Base-by-base conservation (phyloP, 2,797 vertebrate species). In the Sebastes baramenuke region DNA sequence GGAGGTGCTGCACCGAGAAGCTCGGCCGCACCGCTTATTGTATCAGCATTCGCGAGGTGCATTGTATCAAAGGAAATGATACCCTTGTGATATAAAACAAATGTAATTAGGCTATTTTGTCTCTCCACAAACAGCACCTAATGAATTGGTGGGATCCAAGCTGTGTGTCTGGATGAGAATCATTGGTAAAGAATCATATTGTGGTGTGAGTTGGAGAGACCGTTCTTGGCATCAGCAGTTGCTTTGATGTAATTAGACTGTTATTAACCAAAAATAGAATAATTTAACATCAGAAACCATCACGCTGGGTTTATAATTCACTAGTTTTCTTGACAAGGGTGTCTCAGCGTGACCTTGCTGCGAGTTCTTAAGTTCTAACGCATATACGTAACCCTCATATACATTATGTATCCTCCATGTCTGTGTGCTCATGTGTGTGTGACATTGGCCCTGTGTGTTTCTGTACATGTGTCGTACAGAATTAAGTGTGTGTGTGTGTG, bases 401-500 rank as follows among this genome's bases (percentile, higher is more conserved):
- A n/a, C 2, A 6, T 30, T 29, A 8, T 36, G n/a, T 24, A 24
- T 22, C 32, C 0, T 14, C 32, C 61, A 36, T 66, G 29, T 27
- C n/a, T 46, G 25, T 46, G 64, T 74, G 46, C 70, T 10, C 54
- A 9, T 62, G 38, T 42, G 52, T 18, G 71, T 58, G 52, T 73
- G 65, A 77, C 69, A 70, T 68, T 54, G 34, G 70, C 11, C 24
- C 30, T 68, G 32, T 73, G 76, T 80, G 67, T 77, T 73, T 83
- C 52, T 79, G 36, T 79, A 54, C 65, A 75, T 76, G 71, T 75
- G 78, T 72, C 38, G 1, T 68, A 42, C 49, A 75, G 74, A 91
- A 80, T 76, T 72, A 72, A 75, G 76, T 72, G 46, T 74, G 52
- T 80, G 75, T 74, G 52, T 75, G 29, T 79, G 76, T 65, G 65